Conservation (phyloP, 2,113 vertebrate genomes). For the Athene noctua region DNA sequence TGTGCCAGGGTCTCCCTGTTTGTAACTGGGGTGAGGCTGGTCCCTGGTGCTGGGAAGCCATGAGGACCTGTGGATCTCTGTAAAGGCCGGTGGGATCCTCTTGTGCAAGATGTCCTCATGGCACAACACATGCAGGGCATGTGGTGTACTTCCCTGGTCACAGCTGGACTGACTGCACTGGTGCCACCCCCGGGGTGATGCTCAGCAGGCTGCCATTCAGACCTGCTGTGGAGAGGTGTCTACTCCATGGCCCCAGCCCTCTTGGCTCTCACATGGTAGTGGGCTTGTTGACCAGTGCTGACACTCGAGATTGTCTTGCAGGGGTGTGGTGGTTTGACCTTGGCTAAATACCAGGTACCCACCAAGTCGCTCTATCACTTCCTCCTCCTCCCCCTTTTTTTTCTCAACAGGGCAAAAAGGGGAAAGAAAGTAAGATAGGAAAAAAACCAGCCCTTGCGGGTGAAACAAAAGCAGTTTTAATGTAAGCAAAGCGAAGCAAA, state of each 20-base stretch:
- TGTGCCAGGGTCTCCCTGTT: background rate
- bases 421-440: too few species aligned
- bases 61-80: background rate
- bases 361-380: too few species aligned
- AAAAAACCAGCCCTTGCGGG: too few species aligned
- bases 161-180: fast-evolving
- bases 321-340: too few species aligned
- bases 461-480: too few species aligned
- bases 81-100: background rate
- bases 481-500: too few species aligned
- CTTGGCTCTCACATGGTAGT: background rate
- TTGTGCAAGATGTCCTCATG: background rate
- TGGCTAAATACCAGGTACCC: too few species aligned
- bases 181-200: background rate
- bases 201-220: background rate
- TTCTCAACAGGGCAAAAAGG: too few species aligned
- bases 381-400: too few species aligned
- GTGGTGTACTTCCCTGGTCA: background rate
- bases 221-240: background rate
- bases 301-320: background rate
- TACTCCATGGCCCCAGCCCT: fast-evolving
- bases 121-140: background rate
- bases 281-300: background rate
- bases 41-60: background rate
- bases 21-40: background rate